Evolutionary conservation across 2,888 invertebrate species (phyloP).

Genomic region (Pollenia amentaria): DNA sequence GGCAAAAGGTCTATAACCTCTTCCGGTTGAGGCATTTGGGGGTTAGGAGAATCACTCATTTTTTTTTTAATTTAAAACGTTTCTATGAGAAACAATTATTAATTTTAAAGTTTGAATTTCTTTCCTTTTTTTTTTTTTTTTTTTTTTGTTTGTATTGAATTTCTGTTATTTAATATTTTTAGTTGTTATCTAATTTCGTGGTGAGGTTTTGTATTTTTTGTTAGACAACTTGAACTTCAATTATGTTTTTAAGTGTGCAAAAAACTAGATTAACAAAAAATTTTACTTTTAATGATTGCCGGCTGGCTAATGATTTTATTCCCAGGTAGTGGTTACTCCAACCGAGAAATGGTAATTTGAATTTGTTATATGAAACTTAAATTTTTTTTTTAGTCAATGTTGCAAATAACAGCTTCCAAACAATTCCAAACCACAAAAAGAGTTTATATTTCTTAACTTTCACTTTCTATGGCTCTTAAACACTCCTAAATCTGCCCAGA

Average conservation of each 20-base stretch:
- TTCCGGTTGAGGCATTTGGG: constrained; percentile 54
- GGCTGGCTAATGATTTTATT: constrained; percentile 49
- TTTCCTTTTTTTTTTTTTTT: constrained; percentile 3
- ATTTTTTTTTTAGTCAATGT: constrained; percentile 37
- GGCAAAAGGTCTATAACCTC: constrained; percentile 56
- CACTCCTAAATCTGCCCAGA: neutral
- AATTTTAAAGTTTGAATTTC: constrained; percentile 6
- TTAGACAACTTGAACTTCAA: constrained; percentile 71
- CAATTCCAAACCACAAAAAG: constrained; percentile 43
- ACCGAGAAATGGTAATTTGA: constrained; percentile 56
- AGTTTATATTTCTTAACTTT: constrained; percentile 63
- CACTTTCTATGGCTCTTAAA: constrained; percentile 46
- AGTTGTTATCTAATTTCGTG: constrained; percentile 44
- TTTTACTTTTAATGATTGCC: constrained; percentile 14
- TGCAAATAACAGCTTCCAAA: constrained; percentile 38
- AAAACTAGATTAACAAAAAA: constrained; percentile 20
- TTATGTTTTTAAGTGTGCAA: constrained; percentile 41
- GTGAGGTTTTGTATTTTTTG: constrained; percentile 32
- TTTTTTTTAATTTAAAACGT: constrained; percentile 49
- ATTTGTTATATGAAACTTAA: constrained; percentile 44
- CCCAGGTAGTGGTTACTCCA: constrained; percentile 58
- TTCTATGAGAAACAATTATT: constrained; percentile 70
- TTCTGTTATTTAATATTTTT: neutral
- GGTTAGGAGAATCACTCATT: constrained; percentile 55
- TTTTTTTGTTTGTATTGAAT: neutral